Base-by-base conservation (phyloP, 2,888 invertebrate genomes). In the Heliconius hortense region DNA sequence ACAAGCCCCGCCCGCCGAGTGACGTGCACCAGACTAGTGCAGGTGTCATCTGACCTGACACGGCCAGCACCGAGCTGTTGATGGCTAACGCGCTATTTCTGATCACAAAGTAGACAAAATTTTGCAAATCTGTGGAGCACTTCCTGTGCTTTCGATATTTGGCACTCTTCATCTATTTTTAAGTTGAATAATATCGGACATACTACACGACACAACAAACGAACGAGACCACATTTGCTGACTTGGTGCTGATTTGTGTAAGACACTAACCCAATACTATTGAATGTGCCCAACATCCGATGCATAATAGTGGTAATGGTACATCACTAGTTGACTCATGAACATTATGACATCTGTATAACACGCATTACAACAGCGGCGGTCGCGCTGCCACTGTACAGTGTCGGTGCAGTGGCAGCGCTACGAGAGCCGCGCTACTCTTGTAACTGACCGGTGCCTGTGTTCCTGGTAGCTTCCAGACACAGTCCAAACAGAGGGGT, bases 401-500 rank as follows among this genome's bases (percentile, higher is more conserved):
- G 75, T 74, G 31, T 53, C 31, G 31, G 73, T 70, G 73, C 72
- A 73, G 77, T 80, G 81, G 24, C 56, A 74, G 77, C 76, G 76
- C 76, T 68, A 76, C 73, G 75, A 77, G 48, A 74, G 59, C 66
- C 74, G 79, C 78, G 77, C 79, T 75, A 72, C 72, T 74, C 77
- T 76, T 78, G 78, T 82, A 80, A 85, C 90, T 92, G 87, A 91
- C 87, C 85, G 86, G 82, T 86, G 86, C 86, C 89, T 91, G 90
- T 93, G 90, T 93, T 93, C 91, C 89, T 87, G 93, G 91, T 94
- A 96, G 96, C 95, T 96, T 96, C 96, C 96, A 96, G 96, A 96
- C 96, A 95, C 96, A 96, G 95, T 96, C 96, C 95, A 98, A 97
- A 96, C 97, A 97, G 96, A 97, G 97, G 95, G 98, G 98, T 96